A percentile compares a stretch with the other conserved stretches of the same genome.
These are phyloP conservation scores for Chelon labrosus DNA, from an alignment of 2,797 vertebrate species.

Conservation along the genomic window DNA sequence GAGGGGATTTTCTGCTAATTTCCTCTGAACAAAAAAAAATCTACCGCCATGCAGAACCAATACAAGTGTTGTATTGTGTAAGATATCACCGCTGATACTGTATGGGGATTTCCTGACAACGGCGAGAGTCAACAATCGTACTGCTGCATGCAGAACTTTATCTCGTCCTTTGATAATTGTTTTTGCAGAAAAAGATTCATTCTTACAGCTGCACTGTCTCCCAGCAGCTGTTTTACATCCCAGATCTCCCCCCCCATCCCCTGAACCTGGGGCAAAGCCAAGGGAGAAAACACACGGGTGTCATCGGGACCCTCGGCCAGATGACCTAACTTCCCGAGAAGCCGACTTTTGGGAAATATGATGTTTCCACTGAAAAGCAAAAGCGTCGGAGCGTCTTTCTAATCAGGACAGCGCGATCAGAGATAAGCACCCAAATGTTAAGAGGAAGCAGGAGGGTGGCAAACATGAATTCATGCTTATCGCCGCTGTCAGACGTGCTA, in stretches of 20 bases:
- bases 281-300: slow-evolving; percentile 28
- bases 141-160: slow-evolving; percentile 19
- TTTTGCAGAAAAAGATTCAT: slow-evolving; percentile 9
- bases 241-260: background rate
- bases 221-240: slow-evolving; percentile 31
- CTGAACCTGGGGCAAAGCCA: slow-evolving; percentile 10
- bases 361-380: slow-evolving; percentile 8
- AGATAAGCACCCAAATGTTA: slow-evolving; percentile 18
- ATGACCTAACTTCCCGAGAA: slow-evolving; percentile 53
- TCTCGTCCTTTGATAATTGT: background rate
- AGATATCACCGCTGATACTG: slow-evolving; percentile 28
- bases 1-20: slow-evolving; percentile 46
- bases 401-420: background rate
- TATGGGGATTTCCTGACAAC: slow-evolving; percentile 61
- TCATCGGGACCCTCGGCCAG: background rate
- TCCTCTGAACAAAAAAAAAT: slow-evolving; percentile 34
- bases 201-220: slow-evolving; percentile 21
- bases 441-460: slow-evolving; percentile 1
- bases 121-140: slow-evolving; percentile 2
- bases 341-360: slow-evolving; percentile 26
- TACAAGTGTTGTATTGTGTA: slow-evolving; percentile 49
- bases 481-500: slow-evolving; percentile 19
- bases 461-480: slow-evolving; percentile 19
- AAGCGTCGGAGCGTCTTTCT: background rate
- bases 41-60: slow-evolving; percentile 36